These are phyloP conservation scores for Thryonomys swinderianus DNA, from an alignment of 2,113 vertebrate genomes.

Conservation along the genomic window DNA sequence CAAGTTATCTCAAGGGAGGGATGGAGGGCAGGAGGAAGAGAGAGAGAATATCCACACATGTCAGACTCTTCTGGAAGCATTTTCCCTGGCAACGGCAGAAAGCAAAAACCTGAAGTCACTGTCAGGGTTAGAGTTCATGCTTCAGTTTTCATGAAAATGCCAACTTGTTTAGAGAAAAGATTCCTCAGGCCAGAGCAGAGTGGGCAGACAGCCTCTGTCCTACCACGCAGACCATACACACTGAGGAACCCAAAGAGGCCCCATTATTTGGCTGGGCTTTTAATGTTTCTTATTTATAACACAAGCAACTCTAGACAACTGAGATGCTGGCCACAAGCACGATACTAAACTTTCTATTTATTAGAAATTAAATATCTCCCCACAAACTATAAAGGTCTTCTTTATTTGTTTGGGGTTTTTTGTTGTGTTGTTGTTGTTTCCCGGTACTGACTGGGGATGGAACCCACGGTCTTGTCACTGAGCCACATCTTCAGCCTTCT, in stretches of 20 bases:
- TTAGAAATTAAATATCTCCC: neutral
- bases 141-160: slow-evolving; percentile 42
- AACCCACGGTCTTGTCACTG: neutral
- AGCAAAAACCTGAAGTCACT: slow-evolving; percentile 23
- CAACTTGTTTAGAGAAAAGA: slow-evolving; percentile 34
- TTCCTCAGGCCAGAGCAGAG: neutral
- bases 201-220: neutral
- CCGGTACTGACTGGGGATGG: neutral
- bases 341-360: neutral
- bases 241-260: neutral
- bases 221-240: neutral
- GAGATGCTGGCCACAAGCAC: neutral
- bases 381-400: neutral
- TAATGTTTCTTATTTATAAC: neutral
- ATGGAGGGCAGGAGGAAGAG: neutral
- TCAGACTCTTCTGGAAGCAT: slow-evolving; percentile 51
- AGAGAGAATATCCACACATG: neutral
- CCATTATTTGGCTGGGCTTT: neutral
- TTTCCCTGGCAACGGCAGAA: slow-evolving; percentile 66
- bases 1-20: neutral
- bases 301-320: neutral
- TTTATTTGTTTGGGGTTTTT: neutral
- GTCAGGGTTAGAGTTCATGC: slow-evolving; percentile 35
- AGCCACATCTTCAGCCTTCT: neutral
- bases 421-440: neutral